These are phyloP conservation scores for Torymus aiolomorphi DNA, from an alignment of 2,888 invertebrate genomes.

Conservation along the genomic window DNA sequence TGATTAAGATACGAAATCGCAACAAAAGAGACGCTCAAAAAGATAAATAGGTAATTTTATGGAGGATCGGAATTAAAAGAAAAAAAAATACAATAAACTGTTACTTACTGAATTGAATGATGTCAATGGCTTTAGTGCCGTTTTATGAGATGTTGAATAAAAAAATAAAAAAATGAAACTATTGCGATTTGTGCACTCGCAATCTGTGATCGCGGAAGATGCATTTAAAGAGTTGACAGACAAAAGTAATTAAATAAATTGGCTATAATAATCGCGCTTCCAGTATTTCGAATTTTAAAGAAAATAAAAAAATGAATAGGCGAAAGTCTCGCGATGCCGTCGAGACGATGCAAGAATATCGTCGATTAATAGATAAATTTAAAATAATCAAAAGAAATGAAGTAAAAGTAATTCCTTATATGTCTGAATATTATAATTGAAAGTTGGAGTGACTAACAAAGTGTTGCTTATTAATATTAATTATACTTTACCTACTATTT, in stretches of 20 bases:
- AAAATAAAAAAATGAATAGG: conserved; percentile 1
- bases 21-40: conserved; percentile 10
- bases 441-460: conserved; percentile 49
- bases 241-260: conserved; percentile 36
- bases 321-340: conserved; percentile 27
- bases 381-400: conserved; percentile 35
- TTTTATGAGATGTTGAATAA: conserved; percentile 43
- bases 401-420: conserved; percentile 33
- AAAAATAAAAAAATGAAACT: background rate
- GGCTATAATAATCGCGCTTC: conserved; percentile 55
- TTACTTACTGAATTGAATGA: conserved; percentile 50
- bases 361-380: conserved; percentile 18
- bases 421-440: conserved; percentile 42
- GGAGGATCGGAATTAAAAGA: conserved; percentile 31
- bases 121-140: conserved; percentile 45
- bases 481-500: conserved; percentile 21
- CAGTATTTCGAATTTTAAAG: conserved; percentile 49
- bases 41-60: conserved; percentile 18
- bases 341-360: conserved; percentile 13
- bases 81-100: conserved; percentile 42
- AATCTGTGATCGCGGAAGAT: conserved; percentile 54
- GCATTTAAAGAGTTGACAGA: conserved; percentile 45
- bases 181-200: conserved; percentile 42
- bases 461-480: conserved; percentile 53
- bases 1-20: background rate